phyloP scores from a whole-genome alignment of 2,113 vertebrate genomes.

The Noctilio leporinus region DNA sequence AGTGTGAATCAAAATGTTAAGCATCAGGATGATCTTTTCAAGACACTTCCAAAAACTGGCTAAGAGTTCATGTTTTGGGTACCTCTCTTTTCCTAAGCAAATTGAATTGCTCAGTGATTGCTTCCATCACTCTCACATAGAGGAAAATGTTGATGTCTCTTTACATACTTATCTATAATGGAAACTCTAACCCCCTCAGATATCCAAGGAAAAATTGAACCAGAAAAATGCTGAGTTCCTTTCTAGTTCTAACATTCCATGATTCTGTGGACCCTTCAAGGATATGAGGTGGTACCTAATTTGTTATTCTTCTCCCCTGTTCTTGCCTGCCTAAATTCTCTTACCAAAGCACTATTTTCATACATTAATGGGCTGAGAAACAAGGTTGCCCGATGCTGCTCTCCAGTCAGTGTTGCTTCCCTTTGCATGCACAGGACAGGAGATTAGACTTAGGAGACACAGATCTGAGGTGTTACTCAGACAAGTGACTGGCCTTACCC shows the following conservation, averaged over 20 bases:
- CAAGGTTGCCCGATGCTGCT: not conserved
- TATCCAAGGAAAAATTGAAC: not conserved
- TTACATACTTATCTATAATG: not conserved
- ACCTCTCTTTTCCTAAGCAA: not conserved
- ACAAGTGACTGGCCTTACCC: not conserved
- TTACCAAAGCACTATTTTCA: not conserved
- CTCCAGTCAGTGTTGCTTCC: not conserved
- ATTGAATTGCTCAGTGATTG: not conserved
- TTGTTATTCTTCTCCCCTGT: not conserved
- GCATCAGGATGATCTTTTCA: not conserved
- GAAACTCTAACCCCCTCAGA: not conserved
- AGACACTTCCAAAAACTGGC: not conserved
- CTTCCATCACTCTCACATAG: not conserved
- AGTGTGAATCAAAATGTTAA: not conserved
- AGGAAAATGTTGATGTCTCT: not conserved
- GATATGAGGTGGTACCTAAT: not conserved
- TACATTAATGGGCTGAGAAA: not conserved
- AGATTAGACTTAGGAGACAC: not conserved
- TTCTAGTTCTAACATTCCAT: not conserved
- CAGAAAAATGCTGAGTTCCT: not conserved
- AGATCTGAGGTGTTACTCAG: not conserved
- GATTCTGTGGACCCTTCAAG: not conserved
- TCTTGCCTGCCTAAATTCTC: not conserved
- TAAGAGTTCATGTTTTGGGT: not conserved
- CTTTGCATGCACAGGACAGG: not conserved